Base-by-base conservation (phyloP, 2,888 invertebrate species). In the Lithophane semibrunnea region DNA sequence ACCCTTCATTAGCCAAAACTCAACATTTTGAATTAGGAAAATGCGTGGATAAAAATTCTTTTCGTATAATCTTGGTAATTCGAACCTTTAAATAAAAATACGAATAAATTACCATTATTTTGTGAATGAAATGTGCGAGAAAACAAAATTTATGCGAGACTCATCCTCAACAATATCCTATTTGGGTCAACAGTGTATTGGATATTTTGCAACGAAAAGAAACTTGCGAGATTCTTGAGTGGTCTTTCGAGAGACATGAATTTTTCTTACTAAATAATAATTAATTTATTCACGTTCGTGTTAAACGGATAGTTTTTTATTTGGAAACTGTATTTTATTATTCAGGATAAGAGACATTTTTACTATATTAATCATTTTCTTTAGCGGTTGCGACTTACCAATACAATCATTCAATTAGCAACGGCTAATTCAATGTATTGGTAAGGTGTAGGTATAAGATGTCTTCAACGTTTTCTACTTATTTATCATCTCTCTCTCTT, bases 91-190 rank as follows among this genome's bases (percentile, higher is more conserved):
- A 83, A 85, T 78, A 73, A 87, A 81, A 76, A 77, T 79, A 52
- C n/a, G 85, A 74, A 87, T 87, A 72, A 73, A 77, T 83, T 83
- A 71, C 63, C 77, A 83, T 81, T 76, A 81, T 85, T 87, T 80
- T 76, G 74, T 66, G 58, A 79, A 82, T 82, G 52, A 83, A 83
- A 85, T 88, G 70, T 66, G 13, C 37, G 67, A 73, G n/a, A 69
- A 67, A 76, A 75, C 24, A 18, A 78, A 85, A 87, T 79, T 78
- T 83, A 80, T 79, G 73, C 74, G 49, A 63, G 67, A 73, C 68
- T 72, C 79, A 78, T 79, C 64, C 72, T 52, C 66, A 70, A 79
- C 68, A 74, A 71, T 78, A 58, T 67, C 21, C 21, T 75, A 85
- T 87, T 80, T 85, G 74, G 88, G 89, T 87, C 86, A 85, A 74